phyloP scores from a whole-genome alignment of 2,888 invertebrate genomes.

The Lithophane semibrunnea region DNA sequence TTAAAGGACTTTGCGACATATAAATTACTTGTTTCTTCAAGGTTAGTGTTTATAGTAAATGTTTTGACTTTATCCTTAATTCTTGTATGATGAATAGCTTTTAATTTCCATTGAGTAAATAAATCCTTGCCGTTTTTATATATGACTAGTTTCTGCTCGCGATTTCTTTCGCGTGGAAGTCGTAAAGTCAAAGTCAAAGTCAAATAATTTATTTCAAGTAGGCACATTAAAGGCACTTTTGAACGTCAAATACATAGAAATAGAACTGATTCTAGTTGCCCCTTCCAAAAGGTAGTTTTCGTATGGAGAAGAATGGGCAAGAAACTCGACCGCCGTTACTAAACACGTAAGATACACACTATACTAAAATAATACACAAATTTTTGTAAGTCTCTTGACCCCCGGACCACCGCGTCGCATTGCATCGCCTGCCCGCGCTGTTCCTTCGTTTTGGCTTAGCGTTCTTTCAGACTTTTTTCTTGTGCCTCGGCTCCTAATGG shows the following conservation, averaged over 20 bases:
- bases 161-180: neutral
- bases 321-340: too few species aligned
- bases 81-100: conserved; percentile 13
- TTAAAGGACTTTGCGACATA: conserved; percentile 34
- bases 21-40: conserved; percentile 40
- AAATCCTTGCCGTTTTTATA: conserved; percentile 1
- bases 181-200: too few species aligned
- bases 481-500: neutral
- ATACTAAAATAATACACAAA: neutral
- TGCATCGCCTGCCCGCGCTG: too few species aligned
- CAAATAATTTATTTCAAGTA: too few species aligned
- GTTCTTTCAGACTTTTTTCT: neutral
- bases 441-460: neutral
- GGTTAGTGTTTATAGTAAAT: conserved; percentile 20
- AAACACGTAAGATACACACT: too few species aligned
- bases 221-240: too few species aligned
- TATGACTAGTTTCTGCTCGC: neutral
- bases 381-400: neutral
- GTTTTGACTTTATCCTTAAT: conserved; percentile 24
- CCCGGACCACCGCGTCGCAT: neutral
- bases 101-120: conserved; percentile 6
- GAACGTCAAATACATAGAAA: too few species aligned
- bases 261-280: too few species aligned
- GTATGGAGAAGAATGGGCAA: too few species aligned
- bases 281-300: too few species aligned